Percentiles rank a stretch among this genome's conserved stretches.
These are phyloP conservation scores for Nibea albiflora DNA, from an alignment of 2,113 vertebrate genomes.

Conservation along the genomic window DNA sequence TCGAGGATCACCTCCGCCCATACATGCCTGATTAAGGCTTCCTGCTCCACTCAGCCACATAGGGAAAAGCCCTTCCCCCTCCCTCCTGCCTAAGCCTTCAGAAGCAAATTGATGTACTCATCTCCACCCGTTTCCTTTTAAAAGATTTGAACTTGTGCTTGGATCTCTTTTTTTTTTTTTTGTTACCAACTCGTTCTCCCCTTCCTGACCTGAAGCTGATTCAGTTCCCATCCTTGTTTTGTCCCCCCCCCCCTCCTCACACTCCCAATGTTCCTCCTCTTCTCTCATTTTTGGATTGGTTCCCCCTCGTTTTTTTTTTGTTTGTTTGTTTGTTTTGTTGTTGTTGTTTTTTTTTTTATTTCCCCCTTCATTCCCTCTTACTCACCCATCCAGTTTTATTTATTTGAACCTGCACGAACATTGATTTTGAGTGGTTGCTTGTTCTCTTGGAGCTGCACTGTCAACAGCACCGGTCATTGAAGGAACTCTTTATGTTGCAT, in stretches of 20 bases:
- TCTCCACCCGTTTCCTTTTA: slow-evolving; percentile 87
- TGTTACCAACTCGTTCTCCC: slow-evolving; percentile 86
- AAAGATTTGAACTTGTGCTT: slow-evolving; percentile 97
- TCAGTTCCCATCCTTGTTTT: slow-evolving; percentile 84
- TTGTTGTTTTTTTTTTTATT: not conserved
- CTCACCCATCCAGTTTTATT: slow-evolving; percentile 77
- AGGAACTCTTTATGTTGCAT: slow-evolving; percentile 91
- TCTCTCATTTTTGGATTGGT: slow-evolving; percentile 76
- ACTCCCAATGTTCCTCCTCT: slow-evolving; percentile 52
- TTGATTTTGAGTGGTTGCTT: slow-evolving; percentile 94
- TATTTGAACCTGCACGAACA: slow-evolving; percentile 93
- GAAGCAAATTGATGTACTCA: slow-evolving; percentile 89
- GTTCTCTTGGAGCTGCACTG: slow-evolving; percentile 90
- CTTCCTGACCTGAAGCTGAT: slow-evolving; percentile 87
- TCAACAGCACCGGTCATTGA: slow-evolving; percentile 90
- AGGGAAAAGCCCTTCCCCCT: slow-evolving; percentile 85
- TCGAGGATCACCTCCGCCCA: slow-evolving; percentile 98
- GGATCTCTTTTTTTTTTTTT: slow-evolving; percentile 92
- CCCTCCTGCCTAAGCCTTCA: slow-evolving; percentile 84
- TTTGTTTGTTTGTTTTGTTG: not conserved
- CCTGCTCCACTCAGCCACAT: slow-evolving; percentile 85
- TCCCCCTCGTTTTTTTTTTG: slow-evolving; percentile 34
- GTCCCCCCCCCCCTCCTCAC: slow-evolving; percentile 30
- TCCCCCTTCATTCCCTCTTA: slow-evolving; percentile 55
- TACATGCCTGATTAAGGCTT: slow-evolving; percentile 97